These are phyloP conservation scores for Erebia ligea DNA, from an alignment of 2,888 invertebrate species.

Conservation along the genomic window DNA sequence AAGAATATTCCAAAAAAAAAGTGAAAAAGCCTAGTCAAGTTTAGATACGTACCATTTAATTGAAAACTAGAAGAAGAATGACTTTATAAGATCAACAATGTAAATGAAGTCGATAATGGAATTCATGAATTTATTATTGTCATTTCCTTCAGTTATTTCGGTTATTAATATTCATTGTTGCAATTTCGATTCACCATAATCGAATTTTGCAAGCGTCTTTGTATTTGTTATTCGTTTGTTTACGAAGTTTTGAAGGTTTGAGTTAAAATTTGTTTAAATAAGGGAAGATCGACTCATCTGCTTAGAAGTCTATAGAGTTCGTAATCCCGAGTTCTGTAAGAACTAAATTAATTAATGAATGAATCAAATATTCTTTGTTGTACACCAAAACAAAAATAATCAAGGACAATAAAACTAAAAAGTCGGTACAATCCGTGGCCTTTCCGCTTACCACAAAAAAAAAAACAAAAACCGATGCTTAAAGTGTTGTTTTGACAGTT, in stretches of 20 bases:
- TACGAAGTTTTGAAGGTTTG: conserved; percentile 14
- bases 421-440: no score
- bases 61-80: conserved; percentile 25
- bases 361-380: no score
- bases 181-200: conserved; percentile 38
- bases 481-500: no score
- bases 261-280: background rate
- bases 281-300: background rate
- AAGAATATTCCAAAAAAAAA: no score
- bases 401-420: no score
- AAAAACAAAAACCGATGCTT: no score
- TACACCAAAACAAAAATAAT: no score
- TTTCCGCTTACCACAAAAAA: no score
- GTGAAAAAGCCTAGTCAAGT: background rate
- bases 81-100: conserved; percentile 50
- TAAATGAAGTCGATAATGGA: conserved; percentile 49
- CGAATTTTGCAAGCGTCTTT: conserved; percentile 24
- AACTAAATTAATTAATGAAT: no score
- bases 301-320: no score
- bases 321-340: no score
- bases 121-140: conserved; percentile 47
- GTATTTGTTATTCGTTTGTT: conserved; percentile 30
- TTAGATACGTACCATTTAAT: background rate
- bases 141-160: conserved; percentile 36
- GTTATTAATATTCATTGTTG: conserved; percentile 37